Conservation (phyloP, 2,888 invertebrate species). For the Drosophila cognata region DNA sequence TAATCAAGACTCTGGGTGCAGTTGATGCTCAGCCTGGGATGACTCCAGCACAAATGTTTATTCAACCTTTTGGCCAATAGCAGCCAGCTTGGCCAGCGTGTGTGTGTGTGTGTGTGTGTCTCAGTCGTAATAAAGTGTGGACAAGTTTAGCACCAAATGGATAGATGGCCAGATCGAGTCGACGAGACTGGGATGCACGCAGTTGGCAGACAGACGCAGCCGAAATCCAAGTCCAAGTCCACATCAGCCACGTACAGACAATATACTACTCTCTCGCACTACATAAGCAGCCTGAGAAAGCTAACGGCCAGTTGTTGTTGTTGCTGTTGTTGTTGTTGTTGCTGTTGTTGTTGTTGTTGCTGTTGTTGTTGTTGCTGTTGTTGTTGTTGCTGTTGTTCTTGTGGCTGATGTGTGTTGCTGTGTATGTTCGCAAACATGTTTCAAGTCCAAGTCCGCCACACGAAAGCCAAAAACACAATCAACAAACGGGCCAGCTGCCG, state of each 20-base stretch:
- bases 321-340: constrained; percentile 14
- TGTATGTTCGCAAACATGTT: constrained; percentile 62
- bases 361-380: constrained; percentile 4
- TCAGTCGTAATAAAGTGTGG: constrained; percentile 74
- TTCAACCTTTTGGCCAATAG: constrained; percentile 49
- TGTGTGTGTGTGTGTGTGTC: constrained; percentile 36
- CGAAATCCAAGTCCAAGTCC: constrained; percentile 15
- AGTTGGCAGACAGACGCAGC: constrained; percentile 20
- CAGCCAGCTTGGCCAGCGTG: constrained; percentile 7
- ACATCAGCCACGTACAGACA: constrained; percentile 35
- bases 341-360: constrained; percentile 20
- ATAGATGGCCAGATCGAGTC: constrained; percentile 45
- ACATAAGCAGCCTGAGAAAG: constrained; percentile 49
- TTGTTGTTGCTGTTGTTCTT: constrained; percentile 10
- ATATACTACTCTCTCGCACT: constrained; percentile 23
- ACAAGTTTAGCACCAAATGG: constrained; percentile 74
- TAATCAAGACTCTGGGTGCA: constrained; percentile 8
- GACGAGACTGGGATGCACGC: constrained; percentile 20
- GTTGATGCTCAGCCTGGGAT: constrained; percentile 34
- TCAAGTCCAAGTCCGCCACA: constrained; percentile 55
- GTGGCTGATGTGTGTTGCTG: constrained; percentile 9
- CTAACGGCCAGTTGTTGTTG: constrained; percentile 60
- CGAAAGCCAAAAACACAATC: constrained; percentile 62
- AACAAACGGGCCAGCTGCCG: constrained; percentile 37
- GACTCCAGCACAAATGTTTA: constrained; percentile 55